A percentile compares a stretch with the other conserved stretches of the same genome.
Evolutionary conservation across 2,888 invertebrate genomes (phyloP).

Genomic region (Oscheius sp.): DNA sequence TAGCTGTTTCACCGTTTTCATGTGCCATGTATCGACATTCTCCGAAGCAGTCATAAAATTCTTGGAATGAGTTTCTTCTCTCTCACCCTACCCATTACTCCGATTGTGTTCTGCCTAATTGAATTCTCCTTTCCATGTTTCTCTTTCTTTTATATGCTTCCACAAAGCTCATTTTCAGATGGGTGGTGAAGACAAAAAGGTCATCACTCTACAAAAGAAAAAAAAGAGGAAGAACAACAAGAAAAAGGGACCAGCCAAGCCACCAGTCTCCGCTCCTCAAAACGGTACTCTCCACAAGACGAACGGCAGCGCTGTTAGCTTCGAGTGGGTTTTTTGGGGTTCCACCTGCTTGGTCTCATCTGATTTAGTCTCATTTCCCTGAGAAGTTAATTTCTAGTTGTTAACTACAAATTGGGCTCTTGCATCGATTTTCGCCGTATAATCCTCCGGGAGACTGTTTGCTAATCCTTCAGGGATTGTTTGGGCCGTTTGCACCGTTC

Average conservation of each 20-base stretch:
- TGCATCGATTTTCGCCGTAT: slow-evolving; percentile 2
- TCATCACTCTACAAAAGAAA: slow-evolving; percentile 62
- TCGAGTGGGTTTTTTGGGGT: slow-evolving; percentile 16
- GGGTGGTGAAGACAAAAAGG: slow-evolving; percentile 56
- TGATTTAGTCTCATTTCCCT: not conserved
- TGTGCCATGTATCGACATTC: not conserved
- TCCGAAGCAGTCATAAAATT: not conserved
- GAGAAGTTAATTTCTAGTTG: not conserved
- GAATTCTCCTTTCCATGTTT: not conserved
- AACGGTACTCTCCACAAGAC: slow-evolving; percentile 6
- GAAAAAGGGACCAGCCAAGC: slow-evolving; percentile 42
- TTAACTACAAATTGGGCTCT: not conserved
- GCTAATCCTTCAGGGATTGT: slow-evolving; percentile 12
- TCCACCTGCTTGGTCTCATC: not conserved
- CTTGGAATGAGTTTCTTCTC: not conserved
- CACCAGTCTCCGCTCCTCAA: slow-evolving; percentile 3
- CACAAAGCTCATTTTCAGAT: slow-evolving; percentile 24
- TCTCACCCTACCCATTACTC: not conserved
- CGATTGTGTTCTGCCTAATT: not conserved
- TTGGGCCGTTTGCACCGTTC: not conserved
- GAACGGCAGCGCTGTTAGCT: slow-evolving; percentile 13
- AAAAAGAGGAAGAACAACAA: slow-evolving; percentile 64
- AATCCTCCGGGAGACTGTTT: not conserved
- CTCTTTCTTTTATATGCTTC: not conserved
- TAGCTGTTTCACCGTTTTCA: not conserved